Evolutionary conservation across 1,140 invertebrate species (phyloP).

Genomic region (Phortica variegata): DNA sequence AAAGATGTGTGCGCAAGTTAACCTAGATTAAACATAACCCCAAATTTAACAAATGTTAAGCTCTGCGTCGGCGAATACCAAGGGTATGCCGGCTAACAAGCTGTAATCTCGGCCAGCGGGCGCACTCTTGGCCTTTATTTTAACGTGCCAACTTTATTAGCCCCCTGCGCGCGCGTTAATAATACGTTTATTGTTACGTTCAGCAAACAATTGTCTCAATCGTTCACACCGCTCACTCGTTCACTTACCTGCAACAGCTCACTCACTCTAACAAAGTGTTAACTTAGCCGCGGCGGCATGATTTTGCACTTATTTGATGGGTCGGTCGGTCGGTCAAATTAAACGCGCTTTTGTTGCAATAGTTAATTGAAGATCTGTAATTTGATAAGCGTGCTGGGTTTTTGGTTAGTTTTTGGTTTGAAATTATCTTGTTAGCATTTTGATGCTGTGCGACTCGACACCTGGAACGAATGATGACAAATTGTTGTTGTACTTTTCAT

Average conservation of each 20-base stretch:
- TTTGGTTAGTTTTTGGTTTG: constrained; percentile 13
- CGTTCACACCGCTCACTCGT: background rate
- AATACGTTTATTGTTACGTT: constrained; percentile 42
- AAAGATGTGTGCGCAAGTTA: no score
- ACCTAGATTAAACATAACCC: no score
- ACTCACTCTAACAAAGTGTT: no score
- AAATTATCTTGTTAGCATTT: constrained; percentile 49
- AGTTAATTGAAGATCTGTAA: constrained; percentile 52
- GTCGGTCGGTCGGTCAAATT: no score
- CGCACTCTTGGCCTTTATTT: background rate
- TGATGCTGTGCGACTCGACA: constrained; percentile 43
- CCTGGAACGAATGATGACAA: constrained; percentile 53
- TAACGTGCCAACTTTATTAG: constrained; percentile 34
- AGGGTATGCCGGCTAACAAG: no score
- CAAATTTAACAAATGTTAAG: no score
- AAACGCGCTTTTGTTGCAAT: constrained; percentile 49
- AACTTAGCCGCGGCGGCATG: no score
- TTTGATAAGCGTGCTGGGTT: constrained; percentile 34
- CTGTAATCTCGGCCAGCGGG: background rate
- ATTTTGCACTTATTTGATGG: constrained; percentile 50
- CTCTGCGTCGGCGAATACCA: no score
- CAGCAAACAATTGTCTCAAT: background rate
- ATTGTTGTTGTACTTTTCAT: no score
- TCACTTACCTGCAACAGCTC: constrained; percentile 11
- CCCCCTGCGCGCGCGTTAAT: constrained; percentile 45